Percentiles rank a stretch among this genome's conserved stretches.
Evolutionary conservation across 2,113 vertebrate species (phyloP).

Genomic region (Vireo altiloquus): DNA sequence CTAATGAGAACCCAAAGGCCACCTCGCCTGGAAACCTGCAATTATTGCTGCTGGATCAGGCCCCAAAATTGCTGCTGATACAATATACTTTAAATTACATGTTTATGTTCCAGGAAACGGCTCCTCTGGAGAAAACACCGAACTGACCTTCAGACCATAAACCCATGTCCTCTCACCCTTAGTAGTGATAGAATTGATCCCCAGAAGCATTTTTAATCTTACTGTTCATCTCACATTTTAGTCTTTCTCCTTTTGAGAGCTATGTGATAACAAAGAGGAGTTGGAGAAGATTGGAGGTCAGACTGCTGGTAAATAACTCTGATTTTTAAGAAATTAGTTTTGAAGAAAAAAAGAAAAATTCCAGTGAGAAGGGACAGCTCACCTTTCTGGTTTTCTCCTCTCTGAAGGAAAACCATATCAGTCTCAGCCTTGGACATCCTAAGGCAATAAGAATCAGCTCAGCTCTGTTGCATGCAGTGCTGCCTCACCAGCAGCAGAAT

Average conservation of each 20-base stretch:
- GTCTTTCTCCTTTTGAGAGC: neutral
- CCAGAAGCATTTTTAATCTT: neutral
- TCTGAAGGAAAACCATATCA: neutral
- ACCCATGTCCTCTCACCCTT: neutral
- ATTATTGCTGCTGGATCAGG: constrained; percentile 27
- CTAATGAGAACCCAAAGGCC: constrained; percentile 37
- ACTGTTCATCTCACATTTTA: neutral
- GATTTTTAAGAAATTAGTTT: neutral
- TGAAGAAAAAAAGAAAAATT: neutral
- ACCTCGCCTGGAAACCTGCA: neutral
- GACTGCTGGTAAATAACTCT: neutral
- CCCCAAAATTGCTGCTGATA: neutral
- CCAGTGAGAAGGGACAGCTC: neutral
- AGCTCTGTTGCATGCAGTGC: neutral
- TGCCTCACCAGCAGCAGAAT: neutral
- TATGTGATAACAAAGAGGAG: neutral
- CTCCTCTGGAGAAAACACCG: neutral
- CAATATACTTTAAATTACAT: neutral
- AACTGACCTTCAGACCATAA: neutral
- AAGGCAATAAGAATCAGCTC: neutral
- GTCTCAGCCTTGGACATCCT: neutral
- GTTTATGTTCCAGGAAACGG: constrained; percentile 26
- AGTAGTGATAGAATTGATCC: neutral
- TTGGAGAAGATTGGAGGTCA: neutral
- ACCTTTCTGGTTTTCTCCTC: neutral